Base-by-base conservation (phyloP, 2,888 invertebrate species). In the Chalcis sispes region DNA sequence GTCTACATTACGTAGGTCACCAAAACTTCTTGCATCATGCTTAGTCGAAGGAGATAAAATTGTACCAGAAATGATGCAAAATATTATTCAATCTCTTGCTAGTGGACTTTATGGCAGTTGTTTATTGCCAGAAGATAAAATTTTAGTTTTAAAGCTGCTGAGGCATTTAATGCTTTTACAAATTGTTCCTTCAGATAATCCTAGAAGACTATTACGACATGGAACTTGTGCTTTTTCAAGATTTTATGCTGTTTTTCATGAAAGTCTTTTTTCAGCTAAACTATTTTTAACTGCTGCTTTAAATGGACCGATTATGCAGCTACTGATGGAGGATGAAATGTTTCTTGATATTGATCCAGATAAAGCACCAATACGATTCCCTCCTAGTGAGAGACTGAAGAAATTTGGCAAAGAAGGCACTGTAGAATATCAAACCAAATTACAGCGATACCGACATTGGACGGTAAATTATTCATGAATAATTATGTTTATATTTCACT, bases 201-300 rank as follows among this genome's bases (percentile, higher is more conserved):
- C 94, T 0, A 89, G 93, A 79, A 89, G 96, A 83, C 90, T 98
- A 80, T 90, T 99, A 54, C 92, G 96, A 27, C 93, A 95, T 50
- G 95, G 95, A 71, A 95, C 95, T 4, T 96, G 96, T 85, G 95
- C 97, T 2, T 96, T 98, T 85, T 93, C 95, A 15, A 91, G 94
- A 13, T 90, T 98, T 54, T 98, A 97, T 90, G 94, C 94, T 54
- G 93, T 95, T 67, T 95, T 97, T 85, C 95, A 95, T 66, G 98
- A 98, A 85, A 95, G 95, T 0, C 92, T 98, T 82, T 94, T 96
- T 82, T 95, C 97, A 0, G 96, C 98, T 0, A 95, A 97, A 82
- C 93, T 98, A 83, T 99, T 98, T 90, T 92, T 99, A 25, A 95
- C 97, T 1, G 96, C 98, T 0, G 96, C 98, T 0, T 91, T 99